Evolutionary conservation across 1,140 invertebrate species (phyloP), one percentile per base, ranked within the genome.

Genomic region (Chelonus insularis): DNA sequence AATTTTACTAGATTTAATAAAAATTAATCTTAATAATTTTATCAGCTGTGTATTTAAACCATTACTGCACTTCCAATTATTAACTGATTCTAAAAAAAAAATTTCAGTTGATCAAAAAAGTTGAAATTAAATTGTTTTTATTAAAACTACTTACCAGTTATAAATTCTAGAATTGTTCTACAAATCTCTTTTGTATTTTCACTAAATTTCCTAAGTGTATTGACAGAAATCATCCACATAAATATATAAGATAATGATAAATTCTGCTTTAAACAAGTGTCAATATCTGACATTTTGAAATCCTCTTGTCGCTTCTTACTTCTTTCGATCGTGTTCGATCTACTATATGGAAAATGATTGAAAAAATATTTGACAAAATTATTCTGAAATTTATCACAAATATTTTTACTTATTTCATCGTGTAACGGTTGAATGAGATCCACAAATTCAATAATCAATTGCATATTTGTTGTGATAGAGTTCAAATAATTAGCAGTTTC

Each of bases 401-500:
- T 84, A 68, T 80, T 79, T 11, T 59, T 65, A 56, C 76, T 69
- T 14, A 83, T 70, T 37, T 83, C 73, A 2, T 64, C 66, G 41
- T 66, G 61, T 50, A 80, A 62, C 9, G 61, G 11, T 59, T 83
- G 79, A 7, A 81, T 64, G 20, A 81, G 71, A 21, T 83, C 75
- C 4, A 86, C 75, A 48, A 87, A 77, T 7, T 79, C 76, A 71
- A 82, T 86, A 12, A 88, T 69, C 12, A 85, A 75, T 43, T 79
- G 72, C 47, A 89, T 78, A 20, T 88, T 83, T 60, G 83, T 74
- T 20, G 87, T 71, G 18, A 84, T 80, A 58, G 82, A 82, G 63
- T 84, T 83, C 11, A 90, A 68, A 34, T 88, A 78, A 34, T 75
- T 66, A 4, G 82, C 79, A 9, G 85, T 84, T 72, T 89, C 88